These are phyloP conservation scores for Trichonephila inaurata DNA, from an alignment of 1,140 invertebrate genomes.

Conservation along the genomic window DNA sequence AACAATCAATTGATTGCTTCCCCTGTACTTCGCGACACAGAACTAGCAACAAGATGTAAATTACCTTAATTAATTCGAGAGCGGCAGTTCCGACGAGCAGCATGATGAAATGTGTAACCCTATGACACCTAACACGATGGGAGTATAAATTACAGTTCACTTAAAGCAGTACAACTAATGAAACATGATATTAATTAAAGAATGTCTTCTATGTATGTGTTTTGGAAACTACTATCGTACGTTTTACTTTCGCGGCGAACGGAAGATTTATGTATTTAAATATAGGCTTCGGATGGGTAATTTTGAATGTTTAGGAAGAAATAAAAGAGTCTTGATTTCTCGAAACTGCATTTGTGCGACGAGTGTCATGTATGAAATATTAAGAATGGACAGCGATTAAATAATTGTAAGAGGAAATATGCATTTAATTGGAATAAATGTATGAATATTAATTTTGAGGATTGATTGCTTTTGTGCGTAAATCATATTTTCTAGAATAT, in stretches of 20 bases:
- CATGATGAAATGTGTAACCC: slow-evolving; percentile 46
- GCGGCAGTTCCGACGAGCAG: background rate
- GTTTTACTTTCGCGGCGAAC: background rate
- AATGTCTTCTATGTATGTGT: slow-evolving; percentile 14
- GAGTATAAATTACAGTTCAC: slow-evolving; percentile 49
- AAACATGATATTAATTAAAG: slow-evolving; percentile 64
- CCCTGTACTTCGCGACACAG: background rate
- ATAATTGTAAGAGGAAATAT: background rate
- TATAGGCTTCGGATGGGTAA: background rate
- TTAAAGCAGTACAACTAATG: slow-evolving; percentile 53
- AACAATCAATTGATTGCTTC: slow-evolving; percentile 59
- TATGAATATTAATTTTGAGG: background rate
- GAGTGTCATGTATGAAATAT: background rate
- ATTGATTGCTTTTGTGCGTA: no score
- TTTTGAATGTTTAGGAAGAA: background rate
- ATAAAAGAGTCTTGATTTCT: background rate
- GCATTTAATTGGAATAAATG: background rate
- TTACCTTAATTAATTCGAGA: slow-evolving; percentile 56
- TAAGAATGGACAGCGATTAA: background rate
- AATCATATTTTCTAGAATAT: no score
- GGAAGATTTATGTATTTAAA: slow-evolving; percentile 9
- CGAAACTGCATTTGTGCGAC: background rate
- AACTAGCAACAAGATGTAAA: slow-evolving; percentile 48
- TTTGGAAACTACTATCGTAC: background rate
- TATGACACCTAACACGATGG: slow-evolving; percentile 43